Evolutionary conservation across 2,888 invertebrate species (phyloP).

Genomic region (Temnothorax rugatulus): DNA sequence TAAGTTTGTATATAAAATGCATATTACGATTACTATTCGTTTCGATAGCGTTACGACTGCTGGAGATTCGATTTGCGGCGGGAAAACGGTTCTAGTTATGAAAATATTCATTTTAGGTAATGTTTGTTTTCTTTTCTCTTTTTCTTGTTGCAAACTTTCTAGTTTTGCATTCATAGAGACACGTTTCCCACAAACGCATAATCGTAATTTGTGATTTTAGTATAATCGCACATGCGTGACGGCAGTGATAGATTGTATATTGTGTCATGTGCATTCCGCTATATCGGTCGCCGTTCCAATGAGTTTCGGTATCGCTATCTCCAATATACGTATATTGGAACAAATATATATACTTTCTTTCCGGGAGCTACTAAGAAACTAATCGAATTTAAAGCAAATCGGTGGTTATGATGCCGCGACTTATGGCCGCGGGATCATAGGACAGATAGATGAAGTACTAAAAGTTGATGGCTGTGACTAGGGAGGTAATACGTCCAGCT

Average conservation of each 20-base stretch:
- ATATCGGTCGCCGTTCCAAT: background rate
- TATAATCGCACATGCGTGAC: constrained; percentile 33
- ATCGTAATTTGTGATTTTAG: constrained; percentile 9
- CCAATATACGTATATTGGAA: background rate
- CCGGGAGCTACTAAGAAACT: constrained; percentile 24
- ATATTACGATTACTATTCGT: background rate
- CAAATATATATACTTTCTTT: background rate
- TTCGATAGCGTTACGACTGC: background rate
- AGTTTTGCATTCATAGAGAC: background rate
- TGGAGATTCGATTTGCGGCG: background rate
- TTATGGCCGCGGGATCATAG: constrained; percentile 17
- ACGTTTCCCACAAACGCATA: constrained; percentile 2
- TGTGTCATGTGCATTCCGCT: constrained; percentile 35
- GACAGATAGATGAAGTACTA: constrained; percentile 21
- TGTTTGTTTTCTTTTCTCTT: background rate
- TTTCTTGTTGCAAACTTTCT: constrained; percentile 4
- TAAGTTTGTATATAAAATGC: constrained; percentile 1
- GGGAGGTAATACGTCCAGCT: constrained; percentile 82
- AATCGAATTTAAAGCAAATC: constrained; percentile 51
- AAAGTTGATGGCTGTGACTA: constrained; percentile 66
- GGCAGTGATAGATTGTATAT: constrained; percentile 42
- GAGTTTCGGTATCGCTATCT: constrained; percentile 23
- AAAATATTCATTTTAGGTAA: background rate
- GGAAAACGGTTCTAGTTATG: background rate
- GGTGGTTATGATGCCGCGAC: constrained; percentile 44